These are phyloP conservation scores for Tanytarsus gracilentus DNA, from an alignment of 2,888 invertebrate species.

Conservation along the genomic window DNA sequence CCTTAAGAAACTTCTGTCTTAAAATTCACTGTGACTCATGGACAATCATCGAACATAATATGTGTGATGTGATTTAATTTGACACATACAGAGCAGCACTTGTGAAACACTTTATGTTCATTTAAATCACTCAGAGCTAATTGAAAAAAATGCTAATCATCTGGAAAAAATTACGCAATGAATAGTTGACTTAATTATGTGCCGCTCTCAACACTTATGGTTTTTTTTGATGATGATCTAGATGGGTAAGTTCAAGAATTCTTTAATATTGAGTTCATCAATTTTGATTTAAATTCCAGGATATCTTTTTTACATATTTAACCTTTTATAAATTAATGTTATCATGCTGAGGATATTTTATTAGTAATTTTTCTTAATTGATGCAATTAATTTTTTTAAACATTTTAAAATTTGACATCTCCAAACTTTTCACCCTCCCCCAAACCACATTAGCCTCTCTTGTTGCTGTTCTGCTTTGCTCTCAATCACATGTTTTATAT, in stretches of 20 bases:
- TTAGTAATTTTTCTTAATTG: not conserved
- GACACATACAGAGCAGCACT: slow-evolving; percentile 10
- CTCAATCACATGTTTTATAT: slow-evolving; percentile 19
- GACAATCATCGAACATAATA: not conserved
- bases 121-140: slow-evolving; percentile 14
- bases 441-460: no score
- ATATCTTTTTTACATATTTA: no score
- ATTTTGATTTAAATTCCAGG: no score
- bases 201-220: slow-evolving; percentile 9
- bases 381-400: no score
- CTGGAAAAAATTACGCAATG: slow-evolving; percentile 24
- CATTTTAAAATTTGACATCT: no score
- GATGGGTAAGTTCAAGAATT: no score
- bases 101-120: slow-evolving; percentile 18
- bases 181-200: slow-evolving; percentile 3
- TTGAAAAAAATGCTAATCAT: slow-evolving; percentile 21
- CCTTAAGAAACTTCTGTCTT: not conserved
- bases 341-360: not conserved
- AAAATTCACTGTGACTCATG: not conserved
- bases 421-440: no score
- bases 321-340: not conserved
- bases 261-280: no score
- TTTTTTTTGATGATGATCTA: slow-evolving; percentile 3
- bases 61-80: slow-evolving; percentile 7
- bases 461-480: no score